These are phyloP conservation scores for Zaprionus ornatus DNA, from an alignment of 1,140 invertebrate species.

Conservation along the genomic window DNA sequence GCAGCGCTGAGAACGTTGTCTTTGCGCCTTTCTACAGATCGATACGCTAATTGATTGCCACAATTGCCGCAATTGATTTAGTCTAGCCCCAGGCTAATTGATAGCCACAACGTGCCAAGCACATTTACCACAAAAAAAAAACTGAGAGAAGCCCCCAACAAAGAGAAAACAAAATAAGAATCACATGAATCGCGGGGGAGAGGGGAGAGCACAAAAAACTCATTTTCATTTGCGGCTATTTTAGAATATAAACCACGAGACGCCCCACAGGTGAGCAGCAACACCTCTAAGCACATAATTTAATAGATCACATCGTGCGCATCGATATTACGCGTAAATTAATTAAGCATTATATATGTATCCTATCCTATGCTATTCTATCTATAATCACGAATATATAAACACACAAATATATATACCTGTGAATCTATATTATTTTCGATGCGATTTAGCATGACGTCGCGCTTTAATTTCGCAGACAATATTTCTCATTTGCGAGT, in stretches of 20 bases:
- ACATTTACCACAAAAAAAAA: conserved; percentile 15
- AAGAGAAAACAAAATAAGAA: conserved; percentile 7
- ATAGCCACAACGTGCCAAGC: conserved; percentile 60
- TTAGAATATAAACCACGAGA: conserved; percentile 34
- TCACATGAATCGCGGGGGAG: neutral
- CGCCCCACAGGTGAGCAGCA: conserved; percentile 47
- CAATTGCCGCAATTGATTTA: conserved; percentile 59
- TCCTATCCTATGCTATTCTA: neutral
- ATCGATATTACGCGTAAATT: conserved; percentile 63
- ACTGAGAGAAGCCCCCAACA: neutral
- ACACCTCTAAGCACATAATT: conserved; percentile 44
- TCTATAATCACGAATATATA: conserved; percentile 13
- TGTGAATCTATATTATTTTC: neutral
- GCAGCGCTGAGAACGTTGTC: conserved; percentile 20
- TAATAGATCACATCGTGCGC: conserved; percentile 60
- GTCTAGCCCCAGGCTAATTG: conserved; percentile 54
- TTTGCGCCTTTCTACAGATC: conserved; percentile 17
- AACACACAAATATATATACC: neutral
- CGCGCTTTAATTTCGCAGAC: conserved; percentile 49
- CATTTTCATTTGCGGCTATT: conserved; percentile 41
- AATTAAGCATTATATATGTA: conserved; percentile 52
- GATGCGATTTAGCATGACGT: conserved; percentile 34
- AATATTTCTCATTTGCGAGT: conserved; percentile 20
- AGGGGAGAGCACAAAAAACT: neutral
- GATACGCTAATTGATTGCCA: conserved; percentile 46